Evolutionary conservation across 2,888 invertebrate species (phyloP), one percentile per base, ranked within the genome.

Genomic region (Leucophenga montana): DNA sequence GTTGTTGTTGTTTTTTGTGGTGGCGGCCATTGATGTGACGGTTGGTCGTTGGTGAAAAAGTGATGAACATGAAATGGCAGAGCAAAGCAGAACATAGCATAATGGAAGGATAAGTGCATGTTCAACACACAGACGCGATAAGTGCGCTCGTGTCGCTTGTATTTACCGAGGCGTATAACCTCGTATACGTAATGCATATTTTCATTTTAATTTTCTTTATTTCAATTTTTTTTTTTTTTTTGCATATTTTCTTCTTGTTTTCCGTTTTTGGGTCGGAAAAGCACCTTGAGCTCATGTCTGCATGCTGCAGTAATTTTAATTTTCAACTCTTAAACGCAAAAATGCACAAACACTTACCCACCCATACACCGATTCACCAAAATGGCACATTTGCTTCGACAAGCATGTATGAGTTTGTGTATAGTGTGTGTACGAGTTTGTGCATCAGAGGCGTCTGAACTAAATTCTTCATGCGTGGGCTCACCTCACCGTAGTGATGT

Each of bases 311-410:
- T 70, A 76, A 79, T 78, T 78, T 78, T 79, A 76, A 78, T 78
- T 78, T 78, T 78, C 78, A 78, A 78, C 78, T 77, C 75, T 78
- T 79, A 75, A 73, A 67, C 78, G 62, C 64, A 69, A 74, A 50
- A 66, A 57, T 59, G 56, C 66, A 72, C 65, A 73, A 66, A 71
- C 69, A 66, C 65, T 59, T 77, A 64, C 59, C 76, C 66, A 66
- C 73, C 70, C 53, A 59, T 68, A 71, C 46, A 73, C 53, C 13
- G 16, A 31, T 59, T 13, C 59, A 14, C 27, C 9, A 14, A 1
- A 59, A n/a, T n/a, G 6, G 33, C n/a, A 33, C 5, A 59, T 33
- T 14, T 33, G 48, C 48, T 48, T 48, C 33, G 33, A 33, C 33
- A 8, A 33, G n/a, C n/a, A n/a, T n/a, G 33, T 33, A 33, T 33